Percentiles rank a stretch among this genome's conserved stretches.
These are phyloP conservation scores for Aromia moschata DNA, from an alignment of 2,888 invertebrate species.

Conservation along the genomic window DNA sequence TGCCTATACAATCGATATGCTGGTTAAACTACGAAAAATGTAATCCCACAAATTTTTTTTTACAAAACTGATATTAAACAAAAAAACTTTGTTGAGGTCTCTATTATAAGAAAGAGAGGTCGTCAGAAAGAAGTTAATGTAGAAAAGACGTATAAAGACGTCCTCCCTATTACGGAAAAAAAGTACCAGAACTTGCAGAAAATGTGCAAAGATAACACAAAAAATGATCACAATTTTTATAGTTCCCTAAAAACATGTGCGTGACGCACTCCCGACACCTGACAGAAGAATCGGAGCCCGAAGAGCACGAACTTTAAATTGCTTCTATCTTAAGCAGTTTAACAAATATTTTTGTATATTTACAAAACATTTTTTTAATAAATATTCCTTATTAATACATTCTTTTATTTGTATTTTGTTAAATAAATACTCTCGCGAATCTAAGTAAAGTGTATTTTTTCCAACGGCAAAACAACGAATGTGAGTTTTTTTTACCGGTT, in stretches of 20 bases:
- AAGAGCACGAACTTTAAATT: background rate
- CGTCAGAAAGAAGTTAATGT: constrained; percentile 2
- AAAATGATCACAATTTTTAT: background rate
- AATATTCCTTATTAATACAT: constrained; percentile 3
- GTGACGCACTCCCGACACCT: constrained; percentile 6
- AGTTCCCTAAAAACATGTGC: constrained; percentile 12
- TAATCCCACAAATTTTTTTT: background rate
- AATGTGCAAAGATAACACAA: background rate
- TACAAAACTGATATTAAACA: constrained; percentile 8
- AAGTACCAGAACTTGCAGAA: background rate
- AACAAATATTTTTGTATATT: constrained; percentile 2
- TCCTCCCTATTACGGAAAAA: constrained; percentile 1
- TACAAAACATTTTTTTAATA: background rate
- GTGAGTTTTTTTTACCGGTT: background rate
- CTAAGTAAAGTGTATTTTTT: background rate
- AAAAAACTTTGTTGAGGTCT: background rate
- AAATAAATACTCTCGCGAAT: background rate
- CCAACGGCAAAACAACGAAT: constrained; percentile 4
- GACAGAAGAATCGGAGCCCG: background rate
- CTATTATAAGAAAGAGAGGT: constrained; percentile 7
- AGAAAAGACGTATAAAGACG: background rate
- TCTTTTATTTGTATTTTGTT: constrained; percentile 1
- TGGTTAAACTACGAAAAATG: background rate
- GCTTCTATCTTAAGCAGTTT: background rate
- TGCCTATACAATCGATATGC: constrained; percentile 1